phyloP scores from a whole-genome alignment of 1,140 invertebrate species.

The Ridgeia piscesae region DNA sequence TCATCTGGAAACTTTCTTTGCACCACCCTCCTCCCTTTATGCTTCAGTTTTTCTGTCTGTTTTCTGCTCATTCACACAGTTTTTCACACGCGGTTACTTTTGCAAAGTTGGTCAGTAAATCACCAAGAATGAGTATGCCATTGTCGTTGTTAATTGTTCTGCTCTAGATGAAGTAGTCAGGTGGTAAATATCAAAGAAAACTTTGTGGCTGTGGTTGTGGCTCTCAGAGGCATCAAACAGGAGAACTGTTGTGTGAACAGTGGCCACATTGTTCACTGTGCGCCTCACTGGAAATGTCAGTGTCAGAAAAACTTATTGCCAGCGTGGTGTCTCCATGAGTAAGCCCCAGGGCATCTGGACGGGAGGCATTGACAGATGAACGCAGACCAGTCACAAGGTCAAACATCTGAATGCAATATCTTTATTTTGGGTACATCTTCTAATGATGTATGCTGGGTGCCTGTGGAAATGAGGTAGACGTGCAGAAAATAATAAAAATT shows the following conservation, averaged over 20 bases:
- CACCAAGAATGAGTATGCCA: background rate
- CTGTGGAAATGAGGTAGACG: background rate
- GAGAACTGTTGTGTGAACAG: background rate
- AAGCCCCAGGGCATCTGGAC: background rate
- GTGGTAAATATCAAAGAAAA: background rate
- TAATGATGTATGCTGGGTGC: background rate
- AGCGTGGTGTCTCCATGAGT: background rate
- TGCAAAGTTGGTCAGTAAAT: too few species aligned
- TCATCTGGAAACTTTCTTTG: too few species aligned
- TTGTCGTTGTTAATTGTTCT: background rate
- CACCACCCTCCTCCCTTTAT: too few species aligned
- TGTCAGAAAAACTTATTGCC: background rate
- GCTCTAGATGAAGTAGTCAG: background rate
- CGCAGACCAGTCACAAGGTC: background rate
- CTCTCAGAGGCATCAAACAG: background rate
- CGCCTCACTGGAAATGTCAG: background rate
- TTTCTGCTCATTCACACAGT: too few species aligned
- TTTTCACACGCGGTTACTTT: too few species aligned
- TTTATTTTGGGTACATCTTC: background rate
- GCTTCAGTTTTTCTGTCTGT: too few species aligned
- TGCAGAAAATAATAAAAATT: background rate
- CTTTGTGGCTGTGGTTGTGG: background rate
- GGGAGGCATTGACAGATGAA: background rate
- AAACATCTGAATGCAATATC: constrained; percentile 1
- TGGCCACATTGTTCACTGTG: background rate